Evolutionary conservation across 2,113 vertebrate species (phyloP), one percentile per base, ranked within the genome.

Genomic region (Lasiurus borealis): DNA sequence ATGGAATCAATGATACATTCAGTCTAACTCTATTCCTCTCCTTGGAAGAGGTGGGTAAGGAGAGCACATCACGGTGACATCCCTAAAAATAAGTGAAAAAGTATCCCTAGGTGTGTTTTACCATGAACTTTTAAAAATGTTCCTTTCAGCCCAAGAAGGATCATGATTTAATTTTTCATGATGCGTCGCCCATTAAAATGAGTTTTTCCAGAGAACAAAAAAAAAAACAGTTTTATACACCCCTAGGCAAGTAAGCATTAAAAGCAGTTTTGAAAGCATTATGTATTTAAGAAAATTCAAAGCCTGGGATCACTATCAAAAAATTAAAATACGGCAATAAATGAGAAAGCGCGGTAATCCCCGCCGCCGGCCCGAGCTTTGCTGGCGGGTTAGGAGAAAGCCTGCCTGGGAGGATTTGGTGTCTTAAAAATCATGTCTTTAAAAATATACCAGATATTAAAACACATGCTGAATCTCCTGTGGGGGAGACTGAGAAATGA

Each of bases 151-250:
- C 72, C 12, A 64, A 92, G 19, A 19, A 0, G 59, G 50, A 78
- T 18, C 46, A 48, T 40, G n/a, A 76, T 84, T 87, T 93, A 72
- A 25, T 76, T 54, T 91, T 31, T 96, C 29, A 82, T 57, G 72
- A 84, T 21, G 3, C 1, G 71, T 97, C 87, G 87, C 15, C 19
- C 11, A 90, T 34, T 12, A 76, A 64, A 96, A 48, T 2, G 7
- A 31, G 3, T 59, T 97, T 40, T 48, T 83, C 12, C 18, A 34
- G 64, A 83, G 1, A 25, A 34, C 4, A 50, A 97, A 82, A 25
- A 34, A 3, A 50, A 97, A 82, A 95, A 52, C 57, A 93, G 77
- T 18, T 80, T 88, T 50, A 89, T 31, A 89, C 27, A 78, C 0
- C 13, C 13, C 11, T 69, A 84, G 31, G 73, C 8, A 95, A 85